Percentiles rank a stretch among this genome's conserved stretches.
Conservation (phyloP, 2,797 vertebrate genomes). For the Catostomus latipinnis region DNA sequence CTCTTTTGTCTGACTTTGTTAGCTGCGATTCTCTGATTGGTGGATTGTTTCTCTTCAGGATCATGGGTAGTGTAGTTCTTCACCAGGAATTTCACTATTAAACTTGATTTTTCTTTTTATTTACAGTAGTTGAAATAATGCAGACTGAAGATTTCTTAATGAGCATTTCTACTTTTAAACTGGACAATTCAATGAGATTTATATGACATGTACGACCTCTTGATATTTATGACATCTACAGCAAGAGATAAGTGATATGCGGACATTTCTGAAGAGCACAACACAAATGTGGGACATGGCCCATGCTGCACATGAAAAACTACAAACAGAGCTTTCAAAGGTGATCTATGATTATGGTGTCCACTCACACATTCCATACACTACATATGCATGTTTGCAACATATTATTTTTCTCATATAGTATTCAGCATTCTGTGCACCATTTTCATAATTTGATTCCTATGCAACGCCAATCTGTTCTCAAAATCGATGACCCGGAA, state of each 20-base stretch:
- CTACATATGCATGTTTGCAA: not conserved
- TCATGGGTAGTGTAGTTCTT: no score
- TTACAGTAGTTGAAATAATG: no score
- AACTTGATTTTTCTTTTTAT: no score
- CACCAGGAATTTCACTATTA: no score
- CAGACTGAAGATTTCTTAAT: no score
- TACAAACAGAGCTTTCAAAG: conserved; percentile 55
- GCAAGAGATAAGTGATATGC: conserved; percentile 60
- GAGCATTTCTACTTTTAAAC: no score
- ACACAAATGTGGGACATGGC: conserved; percentile 52
- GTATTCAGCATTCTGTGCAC: not conserved
- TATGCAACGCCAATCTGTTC: not conserved
- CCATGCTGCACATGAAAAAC: conserved; percentile 39
- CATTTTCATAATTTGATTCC: not conserved
- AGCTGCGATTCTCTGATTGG: no score
- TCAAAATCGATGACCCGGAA: not conserved
- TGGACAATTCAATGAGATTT: not conserved
- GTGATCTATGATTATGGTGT: conserved; percentile 50
- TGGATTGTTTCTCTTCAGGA: no score
- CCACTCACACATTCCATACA: not conserved
- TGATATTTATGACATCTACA: conserved; percentile 43
- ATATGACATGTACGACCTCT: no score
- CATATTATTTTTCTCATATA: not conserved
- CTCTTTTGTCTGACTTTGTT: no score
- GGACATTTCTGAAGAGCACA: conserved; percentile 56